These are phyloP conservation scores for Sapayoa aenigma DNA, from an alignment of 2,113 vertebrate species.

Conservation along the genomic window DNA sequence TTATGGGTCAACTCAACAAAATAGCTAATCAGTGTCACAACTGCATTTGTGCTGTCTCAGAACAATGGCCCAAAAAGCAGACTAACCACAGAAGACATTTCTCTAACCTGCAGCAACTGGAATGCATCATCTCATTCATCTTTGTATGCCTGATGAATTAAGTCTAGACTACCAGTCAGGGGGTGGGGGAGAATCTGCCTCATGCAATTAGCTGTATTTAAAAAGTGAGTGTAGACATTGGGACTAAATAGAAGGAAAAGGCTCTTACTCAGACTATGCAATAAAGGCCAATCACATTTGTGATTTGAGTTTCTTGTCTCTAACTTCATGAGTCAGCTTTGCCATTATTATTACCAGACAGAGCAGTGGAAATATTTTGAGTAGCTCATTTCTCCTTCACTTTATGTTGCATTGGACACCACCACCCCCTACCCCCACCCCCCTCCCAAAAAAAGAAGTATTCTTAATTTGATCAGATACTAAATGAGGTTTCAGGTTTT, in stretches of 20 bases:
- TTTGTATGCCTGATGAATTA: conserved; percentile 1
- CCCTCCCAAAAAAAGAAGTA: neutral
- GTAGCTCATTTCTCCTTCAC: neutral
- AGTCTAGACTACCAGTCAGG: neutral
- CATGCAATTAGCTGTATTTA: neutral
- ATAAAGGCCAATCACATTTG: neutral
- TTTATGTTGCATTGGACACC: neutral
- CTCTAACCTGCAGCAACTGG: neutral
- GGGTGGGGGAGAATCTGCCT: neutral
- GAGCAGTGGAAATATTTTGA: neutral
- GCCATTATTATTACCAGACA: neutral
- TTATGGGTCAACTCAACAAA: neutral
- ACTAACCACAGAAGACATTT: neutral
- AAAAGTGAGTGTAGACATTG: neutral
- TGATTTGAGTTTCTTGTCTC: neutral
- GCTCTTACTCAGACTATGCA: neutral
- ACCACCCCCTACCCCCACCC: no score
- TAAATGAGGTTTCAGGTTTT: neutral
- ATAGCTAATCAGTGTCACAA: neutral
- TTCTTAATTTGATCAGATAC: neutral
- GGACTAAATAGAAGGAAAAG: neutral
- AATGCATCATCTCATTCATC: conserved; percentile 1
- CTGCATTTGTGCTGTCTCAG: neutral
- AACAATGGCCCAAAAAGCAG: neutral
- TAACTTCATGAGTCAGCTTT: neutral